phyloP scores from a whole-genome alignment of 2,888 invertebrate genomes.

The Hyalella azteca region DNA sequence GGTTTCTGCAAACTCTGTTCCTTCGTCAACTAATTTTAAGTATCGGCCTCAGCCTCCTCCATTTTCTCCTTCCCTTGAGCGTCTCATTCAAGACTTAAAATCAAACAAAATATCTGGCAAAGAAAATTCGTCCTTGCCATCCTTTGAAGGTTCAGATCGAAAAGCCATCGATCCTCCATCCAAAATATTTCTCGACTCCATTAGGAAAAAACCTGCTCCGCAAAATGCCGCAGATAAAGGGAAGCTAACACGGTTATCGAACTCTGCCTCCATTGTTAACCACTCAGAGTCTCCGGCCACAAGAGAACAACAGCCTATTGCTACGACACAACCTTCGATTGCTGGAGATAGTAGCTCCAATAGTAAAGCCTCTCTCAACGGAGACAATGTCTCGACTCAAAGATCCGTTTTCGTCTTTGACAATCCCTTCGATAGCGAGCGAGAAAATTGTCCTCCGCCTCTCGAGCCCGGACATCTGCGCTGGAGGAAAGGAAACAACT shows the following conservation, averaged over 20 bases:
- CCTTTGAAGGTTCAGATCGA: not conserved
- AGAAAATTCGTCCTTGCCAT: not conserved
- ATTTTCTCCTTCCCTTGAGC: constrained; percentile 38
- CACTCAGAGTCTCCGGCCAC: not conserved
- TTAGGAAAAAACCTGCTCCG: not conserved
- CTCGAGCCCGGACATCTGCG: constrained; percentile 19
- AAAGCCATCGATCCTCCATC: not conserved
- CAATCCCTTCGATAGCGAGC: constrained; percentile 25
- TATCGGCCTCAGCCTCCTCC: constrained; percentile 24
- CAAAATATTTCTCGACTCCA: not conserved
- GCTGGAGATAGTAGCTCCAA: constrained; percentile 8
- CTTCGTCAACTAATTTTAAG: not conserved
- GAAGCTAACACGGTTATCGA: not conserved
- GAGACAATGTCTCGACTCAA: constrained; percentile 33
- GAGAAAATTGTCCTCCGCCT: constrained; percentile 35
- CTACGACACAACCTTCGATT: constrained; percentile 17
- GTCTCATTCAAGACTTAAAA: constrained; percentile 22
- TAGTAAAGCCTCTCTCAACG: not conserved
- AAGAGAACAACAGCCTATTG: not conserved
- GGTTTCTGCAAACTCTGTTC: not conserved
- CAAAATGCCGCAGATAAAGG: not conserved
- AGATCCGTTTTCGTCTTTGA: constrained; percentile 28
- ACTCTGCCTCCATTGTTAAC: not conserved
- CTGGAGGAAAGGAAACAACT: constrained; percentile 27
- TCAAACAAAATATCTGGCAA: not conserved